Base-by-base conservation (phyloP, 1,140 invertebrate genomes). In the Galleria mellonella region DNA sequence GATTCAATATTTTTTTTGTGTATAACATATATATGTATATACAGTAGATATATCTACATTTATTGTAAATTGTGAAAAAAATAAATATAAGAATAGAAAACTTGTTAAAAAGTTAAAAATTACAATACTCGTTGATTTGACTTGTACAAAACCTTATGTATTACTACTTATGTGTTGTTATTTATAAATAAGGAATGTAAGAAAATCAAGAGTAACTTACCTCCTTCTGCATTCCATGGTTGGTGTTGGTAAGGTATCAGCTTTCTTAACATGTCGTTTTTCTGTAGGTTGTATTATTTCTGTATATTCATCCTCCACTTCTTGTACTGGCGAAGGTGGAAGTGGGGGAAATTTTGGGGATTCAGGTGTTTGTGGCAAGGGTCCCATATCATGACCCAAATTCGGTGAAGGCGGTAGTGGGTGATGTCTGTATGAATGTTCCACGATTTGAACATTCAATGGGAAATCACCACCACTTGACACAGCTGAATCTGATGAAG, bases 281-380 rank as follows among this genome's bases (percentile, higher is more conserved):
- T 86, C 87, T 44, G 84, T 74, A 5, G 86, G 85, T 39, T 88
- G 86, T 46, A 89, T 85, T 36, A 92, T 89, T 78, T 93, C 92
- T 8, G 90, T 90, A 56, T 91, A 92, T 50, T 93, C 92, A 55
- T 93, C 92, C 55, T 92, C 91, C 39, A 91, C 91, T 70, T 93
- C 92, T 68, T 93, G 92, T 0, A 94, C 92, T 1, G 92, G 92
- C 0, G 92, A 93, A 1, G 92, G 91, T 6, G 93, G 93, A 30
- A 94, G 73, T 17, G 94, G 93, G n/a, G 93, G 93, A 51, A 94
- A 94, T 48, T 93, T 93, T 29, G 91, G 86, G 3, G 87, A 89
- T 39, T 88, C 88, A 0, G 87, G 88, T n/a, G 88, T 89, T 49
- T 84, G 87, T 9, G 87, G 86, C 15, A 89, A 55, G 9, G 87